Conservation (phyloP, 2,888 invertebrate genomes). For the Eupithecia subumbrata region DNA sequence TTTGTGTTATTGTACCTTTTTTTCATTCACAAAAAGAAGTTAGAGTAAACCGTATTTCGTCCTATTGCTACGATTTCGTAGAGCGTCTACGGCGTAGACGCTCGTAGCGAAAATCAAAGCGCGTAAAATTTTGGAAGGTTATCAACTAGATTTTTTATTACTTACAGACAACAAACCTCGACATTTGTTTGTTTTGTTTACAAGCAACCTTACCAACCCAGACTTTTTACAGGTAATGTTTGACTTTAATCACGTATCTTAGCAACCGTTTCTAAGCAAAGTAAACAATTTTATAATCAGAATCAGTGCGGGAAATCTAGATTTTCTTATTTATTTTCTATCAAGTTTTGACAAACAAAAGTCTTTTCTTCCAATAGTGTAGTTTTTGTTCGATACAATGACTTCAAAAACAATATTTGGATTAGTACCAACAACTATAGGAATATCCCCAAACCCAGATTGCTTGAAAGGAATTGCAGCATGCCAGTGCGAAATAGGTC, state of each 20-base stretch:
- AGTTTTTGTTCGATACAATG: not conserved
- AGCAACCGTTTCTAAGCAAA: conserved; percentile 60
- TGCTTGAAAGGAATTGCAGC: conserved; percentile 59
- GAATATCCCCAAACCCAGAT: conserved; percentile 61
- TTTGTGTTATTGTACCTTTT: not conserved
- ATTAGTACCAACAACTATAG: conserved; percentile 55
- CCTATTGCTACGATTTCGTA: not conserved
- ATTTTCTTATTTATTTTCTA: conserved; percentile 40
- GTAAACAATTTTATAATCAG: conserved; percentile 45
- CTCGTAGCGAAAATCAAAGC: not conserved
- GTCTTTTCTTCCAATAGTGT: not conserved
- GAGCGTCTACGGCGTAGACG: conserved; percentile 12
- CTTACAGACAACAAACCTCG: not conserved
- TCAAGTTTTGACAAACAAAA: conserved; percentile 30
- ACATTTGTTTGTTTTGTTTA: conserved; percentile 4
- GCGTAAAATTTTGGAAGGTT: not conserved
- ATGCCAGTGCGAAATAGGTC: conserved; percentile 77
- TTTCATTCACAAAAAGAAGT: not conserved
- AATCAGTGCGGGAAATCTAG: conserved; percentile 34
- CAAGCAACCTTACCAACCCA: not conserved
- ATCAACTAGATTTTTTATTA: not conserved
- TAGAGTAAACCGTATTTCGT: not conserved
- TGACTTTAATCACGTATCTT: conserved; percentile 28
- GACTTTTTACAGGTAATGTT: not conserved
- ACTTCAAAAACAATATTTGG: not conserved